Conservation (phyloP, 2,888 invertebrate genomes). For the Trypoxylon attenuatum region DNA sequence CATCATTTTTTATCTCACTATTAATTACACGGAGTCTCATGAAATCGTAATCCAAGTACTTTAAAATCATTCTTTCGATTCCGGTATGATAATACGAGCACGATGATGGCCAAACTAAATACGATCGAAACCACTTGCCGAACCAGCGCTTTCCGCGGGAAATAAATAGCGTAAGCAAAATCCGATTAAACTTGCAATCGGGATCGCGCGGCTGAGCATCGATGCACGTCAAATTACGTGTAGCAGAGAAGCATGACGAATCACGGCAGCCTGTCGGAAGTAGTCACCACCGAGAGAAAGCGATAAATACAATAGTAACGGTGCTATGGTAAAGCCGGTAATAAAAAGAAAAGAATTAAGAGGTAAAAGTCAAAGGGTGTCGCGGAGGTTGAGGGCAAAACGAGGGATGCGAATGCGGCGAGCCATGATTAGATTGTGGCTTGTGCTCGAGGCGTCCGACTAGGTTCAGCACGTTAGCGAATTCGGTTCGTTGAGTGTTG, state of each 20-base stretch:
- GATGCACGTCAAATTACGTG: not conserved
- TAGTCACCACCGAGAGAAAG: not conserved
- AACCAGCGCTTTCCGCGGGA: not conserved
- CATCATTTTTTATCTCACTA: slow-evolving; percentile 7
- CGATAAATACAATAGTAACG: not conserved
- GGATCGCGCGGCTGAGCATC: not conserved
- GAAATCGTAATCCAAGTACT: too few species aligned
- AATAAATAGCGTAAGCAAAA: not conserved
- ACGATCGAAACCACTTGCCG: not conserved
- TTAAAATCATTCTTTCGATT: too few species aligned
- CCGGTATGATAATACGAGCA: too few species aligned
- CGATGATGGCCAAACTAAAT: not conserved
- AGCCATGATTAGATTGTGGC: slow-evolving; percentile 72
- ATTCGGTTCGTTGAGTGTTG: slow-evolving; percentile 71
- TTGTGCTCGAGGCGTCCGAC: slow-evolving; percentile 69
- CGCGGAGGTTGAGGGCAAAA: slow-evolving; percentile 51
- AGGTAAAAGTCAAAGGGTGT: slow-evolving; percentile 19
- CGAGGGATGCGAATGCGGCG: slow-evolving; percentile 68
- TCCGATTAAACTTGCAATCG: not conserved
- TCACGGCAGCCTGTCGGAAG: not conserved
- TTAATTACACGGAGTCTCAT: too few species aligned
- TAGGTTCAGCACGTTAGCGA: slow-evolving; percentile 71
- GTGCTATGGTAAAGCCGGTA: not conserved
- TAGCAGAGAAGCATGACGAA: not conserved
- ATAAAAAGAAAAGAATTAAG: not conserved